Evolutionary conservation across 2,113 vertebrate genomes (phyloP).

Genomic region (Salvator merianae): DNA sequence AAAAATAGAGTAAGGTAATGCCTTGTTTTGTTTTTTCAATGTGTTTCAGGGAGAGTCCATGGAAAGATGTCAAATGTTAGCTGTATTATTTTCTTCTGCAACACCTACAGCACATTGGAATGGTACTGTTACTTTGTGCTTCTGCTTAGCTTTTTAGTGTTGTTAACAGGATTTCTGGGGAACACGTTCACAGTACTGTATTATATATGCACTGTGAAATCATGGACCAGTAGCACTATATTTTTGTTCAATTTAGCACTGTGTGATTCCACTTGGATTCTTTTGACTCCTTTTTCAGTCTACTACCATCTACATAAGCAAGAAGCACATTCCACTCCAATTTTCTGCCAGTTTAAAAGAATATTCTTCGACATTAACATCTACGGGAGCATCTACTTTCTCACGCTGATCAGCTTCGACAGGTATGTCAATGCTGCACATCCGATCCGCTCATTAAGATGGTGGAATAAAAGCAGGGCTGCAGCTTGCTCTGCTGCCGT

Average conservation of each 20-base stretch:
- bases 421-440: conserved; percentile 77
- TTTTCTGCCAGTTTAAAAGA: conserved; percentile 73
- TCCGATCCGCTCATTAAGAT: conserved; percentile 75
- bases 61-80: conserved; percentile 51
- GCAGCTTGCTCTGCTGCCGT: conserved; percentile 62
- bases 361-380: conserved; percentile 79
- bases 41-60: conserved; percentile 30
- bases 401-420: conserved; percentile 81
- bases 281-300: conserved; percentile 74
- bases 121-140: conserved; percentile 80
- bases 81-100: conserved; percentile 63
- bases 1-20: conserved; percentile 15
- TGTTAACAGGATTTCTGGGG: conserved; percentile 77
- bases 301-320: conserved; percentile 69
- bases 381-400: conserved; percentile 81
- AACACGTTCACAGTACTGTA: conserved; percentile 73
- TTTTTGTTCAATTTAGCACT: conserved; percentile 81
- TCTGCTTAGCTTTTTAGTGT: conserved; percentile 64
- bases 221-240: conserved; percentile 70
- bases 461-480: conserved; percentile 79
- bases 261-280: conserved; percentile 80
- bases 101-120: conserved; percentile 50
- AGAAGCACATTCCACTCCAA: conserved; percentile 38
- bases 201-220: conserved; percentile 69
- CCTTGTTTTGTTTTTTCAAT: conserved; percentile 46